Evolutionary conservation across 2,113 vertebrate genomes (phyloP).

Genomic region (Pelvicachromis taeniatus): DNA sequence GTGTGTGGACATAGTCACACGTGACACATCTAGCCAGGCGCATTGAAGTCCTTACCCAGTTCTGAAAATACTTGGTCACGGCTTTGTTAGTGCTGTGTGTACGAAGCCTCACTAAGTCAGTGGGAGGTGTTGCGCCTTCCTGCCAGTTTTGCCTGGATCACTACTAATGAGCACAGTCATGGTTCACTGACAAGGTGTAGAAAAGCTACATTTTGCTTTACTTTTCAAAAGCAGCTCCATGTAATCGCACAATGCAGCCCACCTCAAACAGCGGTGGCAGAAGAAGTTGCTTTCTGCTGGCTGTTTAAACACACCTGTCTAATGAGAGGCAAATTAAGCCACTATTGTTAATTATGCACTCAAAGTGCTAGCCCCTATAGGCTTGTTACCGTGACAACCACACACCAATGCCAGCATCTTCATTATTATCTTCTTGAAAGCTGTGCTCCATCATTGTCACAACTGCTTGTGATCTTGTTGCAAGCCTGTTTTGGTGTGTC

Average conservation of each 20-base stretch:
- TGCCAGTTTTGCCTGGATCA: neutral
- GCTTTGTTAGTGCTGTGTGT: neutral
- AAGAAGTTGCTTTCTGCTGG: neutral
- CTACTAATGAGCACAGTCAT: constrained; percentile 8
- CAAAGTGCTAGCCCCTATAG: neutral
- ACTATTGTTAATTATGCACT: constrained; percentile 10
- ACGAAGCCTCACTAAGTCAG: constrained; percentile 5
- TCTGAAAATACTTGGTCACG: constrained; percentile 1
- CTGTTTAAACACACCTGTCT: constrained; percentile 10
- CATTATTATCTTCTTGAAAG: neutral
- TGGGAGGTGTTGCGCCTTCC: constrained; percentile 22
- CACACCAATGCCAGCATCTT: neutral
- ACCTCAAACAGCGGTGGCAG: neutral
- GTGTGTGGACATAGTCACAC: neutral
- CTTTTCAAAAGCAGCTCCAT: neutral
- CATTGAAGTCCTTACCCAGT: neutral
- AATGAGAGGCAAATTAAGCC: constrained; percentile 17
- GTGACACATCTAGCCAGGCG: neutral
- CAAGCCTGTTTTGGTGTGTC: neutral
- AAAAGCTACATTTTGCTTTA: neutral
- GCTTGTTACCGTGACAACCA: constrained; percentile 25
- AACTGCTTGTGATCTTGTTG: neutral
- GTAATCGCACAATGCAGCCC: neutral
- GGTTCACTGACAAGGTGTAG: neutral
- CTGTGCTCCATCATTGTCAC: neutral